These are phyloP conservation scores for Sus scrofa DNA, from an alignment of 2,113 vertebrate species.

Conservation along the genomic window DNA sequence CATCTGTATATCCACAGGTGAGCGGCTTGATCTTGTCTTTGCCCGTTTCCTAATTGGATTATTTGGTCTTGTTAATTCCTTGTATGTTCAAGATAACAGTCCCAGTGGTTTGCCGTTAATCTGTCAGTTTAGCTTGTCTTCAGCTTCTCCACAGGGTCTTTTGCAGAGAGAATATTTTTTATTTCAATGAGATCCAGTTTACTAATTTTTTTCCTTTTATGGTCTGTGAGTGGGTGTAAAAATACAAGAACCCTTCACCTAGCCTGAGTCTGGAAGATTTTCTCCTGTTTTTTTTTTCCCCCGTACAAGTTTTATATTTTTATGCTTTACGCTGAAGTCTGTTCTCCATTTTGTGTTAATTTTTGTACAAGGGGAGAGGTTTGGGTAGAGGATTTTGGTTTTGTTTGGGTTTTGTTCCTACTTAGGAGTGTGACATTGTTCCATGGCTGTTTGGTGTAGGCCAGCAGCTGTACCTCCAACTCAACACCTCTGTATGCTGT, in stretches of 20 bases:
- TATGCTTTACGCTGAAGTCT: background rate
- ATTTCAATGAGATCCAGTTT: background rate
- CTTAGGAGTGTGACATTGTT: background rate
- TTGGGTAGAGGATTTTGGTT: background rate
- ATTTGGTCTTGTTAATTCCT: background rate
- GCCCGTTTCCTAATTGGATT: background rate
- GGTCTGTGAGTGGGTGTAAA: background rate
- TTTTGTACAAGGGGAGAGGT: background rate
- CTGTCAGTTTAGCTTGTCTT: background rate
- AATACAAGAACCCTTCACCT: background rate
- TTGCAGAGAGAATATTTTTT: background rate
- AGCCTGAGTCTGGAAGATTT: background rate
- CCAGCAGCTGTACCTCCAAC: too few relatives aligned
- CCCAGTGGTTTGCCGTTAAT: fast-evolving
- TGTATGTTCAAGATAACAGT: fast-evolving
- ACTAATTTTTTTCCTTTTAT: background rate
- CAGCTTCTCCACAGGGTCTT: background rate
- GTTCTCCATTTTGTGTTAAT: background rate
- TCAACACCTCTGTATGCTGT: too few relatives aligned
- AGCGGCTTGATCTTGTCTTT: too few relatives aligned
- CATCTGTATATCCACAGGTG: background rate
- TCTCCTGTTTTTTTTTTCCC: background rate
- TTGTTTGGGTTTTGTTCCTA: background rate
- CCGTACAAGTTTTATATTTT: background rate
- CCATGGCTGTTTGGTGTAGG: too few relatives aligned